These are phyloP conservation scores for Schizopygopsis pylzovi DNA, from an alignment of 2,797 vertebrate genomes.

Conservation along the genomic window DNA sequence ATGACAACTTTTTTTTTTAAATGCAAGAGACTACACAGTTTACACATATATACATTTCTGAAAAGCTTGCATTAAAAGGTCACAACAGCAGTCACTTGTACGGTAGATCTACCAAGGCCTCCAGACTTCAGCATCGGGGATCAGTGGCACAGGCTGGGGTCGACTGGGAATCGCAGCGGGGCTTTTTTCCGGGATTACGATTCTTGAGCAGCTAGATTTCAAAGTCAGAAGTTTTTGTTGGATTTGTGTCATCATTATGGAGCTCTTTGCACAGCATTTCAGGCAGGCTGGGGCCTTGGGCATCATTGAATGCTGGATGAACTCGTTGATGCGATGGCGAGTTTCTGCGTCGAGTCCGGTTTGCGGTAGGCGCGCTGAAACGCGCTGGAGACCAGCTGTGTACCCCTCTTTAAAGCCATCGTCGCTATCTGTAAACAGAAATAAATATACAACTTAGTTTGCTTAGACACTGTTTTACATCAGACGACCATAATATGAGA, in stretches of 20 bases:
- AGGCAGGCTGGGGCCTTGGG: conserved; percentile 64
- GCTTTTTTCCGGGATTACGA: conserved; percentile 54
- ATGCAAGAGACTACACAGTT: conserved; percentile 11
- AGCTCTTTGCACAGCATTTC: conserved; percentile 71
- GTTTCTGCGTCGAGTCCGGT: conserved; percentile 74
- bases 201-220: conserved; percentile 65
- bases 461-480: not conserved
- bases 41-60: conserved; percentile 55
- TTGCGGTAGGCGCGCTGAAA: conserved; percentile 77
- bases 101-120: conserved; percentile 73
- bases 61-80: conserved; percentile 52
- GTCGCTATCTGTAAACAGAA: conserved; percentile 64
- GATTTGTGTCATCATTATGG: conserved; percentile 66
- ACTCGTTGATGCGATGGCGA: conserved; percentile 73
- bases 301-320: conserved; percentile 74
- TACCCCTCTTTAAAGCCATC: conserved; percentile 82
- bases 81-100: not conserved
- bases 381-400: conserved; percentile 81
- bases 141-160: conserved; percentile 48
- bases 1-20: too few relatives aligned
- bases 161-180: conserved; percentile 40
- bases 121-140: conserved; percentile 67
- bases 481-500: not conserved
- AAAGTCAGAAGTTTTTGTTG: conserved; percentile 70
- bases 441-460: conserved; percentile 54